These are phyloP conservation scores for Drosophila paramelanica DNA, from an alignment of 2,888 invertebrate species.

Conservation along the genomic window DNA sequence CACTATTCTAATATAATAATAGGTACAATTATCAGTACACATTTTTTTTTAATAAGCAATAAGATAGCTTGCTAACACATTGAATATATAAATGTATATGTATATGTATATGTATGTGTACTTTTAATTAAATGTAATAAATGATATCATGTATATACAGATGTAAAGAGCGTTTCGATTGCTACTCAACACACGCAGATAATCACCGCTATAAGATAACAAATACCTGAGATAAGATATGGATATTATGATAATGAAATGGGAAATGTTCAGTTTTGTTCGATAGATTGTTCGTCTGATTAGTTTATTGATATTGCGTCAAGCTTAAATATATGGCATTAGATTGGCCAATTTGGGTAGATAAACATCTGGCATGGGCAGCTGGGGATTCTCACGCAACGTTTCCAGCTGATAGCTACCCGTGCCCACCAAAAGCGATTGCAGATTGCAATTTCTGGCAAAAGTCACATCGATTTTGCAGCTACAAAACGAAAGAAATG, in stretches of 20 bases:
- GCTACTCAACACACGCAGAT: background rate
- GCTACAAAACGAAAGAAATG: conserved; percentile 85
- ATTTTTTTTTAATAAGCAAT: conserved; percentile 1
- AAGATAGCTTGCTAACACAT: conserved; percentile 21
- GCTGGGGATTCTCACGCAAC: conserved; percentile 86
- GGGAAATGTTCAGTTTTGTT: background rate
- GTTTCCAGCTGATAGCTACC: conserved; percentile 91
- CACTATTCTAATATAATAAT: conserved; percentile 16
- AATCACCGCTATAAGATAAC: conserved; percentile 2
- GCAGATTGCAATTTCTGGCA: conserved; percentile 94
- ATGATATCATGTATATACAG: conserved; percentile 25
- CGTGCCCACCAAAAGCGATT: conserved; percentile 93
- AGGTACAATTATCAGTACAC: conserved; percentile 17
- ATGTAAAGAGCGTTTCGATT: conserved; percentile 15
- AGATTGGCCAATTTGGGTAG: conserved; percentile 90
- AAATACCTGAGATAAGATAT: conserved; percentile 19
- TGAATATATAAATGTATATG: conserved; percentile 13
- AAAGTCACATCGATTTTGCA: conserved; percentile 96
- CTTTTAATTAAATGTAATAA: conserved; percentile 41
- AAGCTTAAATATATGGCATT: conserved; percentile 79
- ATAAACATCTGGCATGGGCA: conserved; percentile 90
- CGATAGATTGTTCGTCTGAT: background rate
- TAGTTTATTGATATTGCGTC: background rate
- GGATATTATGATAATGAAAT: background rate
- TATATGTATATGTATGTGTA: conserved; percentile 25